phyloP scores from a whole-genome alignment of 2,113 vertebrate species.

The Tretioscincus oriximinensis region DNA sequence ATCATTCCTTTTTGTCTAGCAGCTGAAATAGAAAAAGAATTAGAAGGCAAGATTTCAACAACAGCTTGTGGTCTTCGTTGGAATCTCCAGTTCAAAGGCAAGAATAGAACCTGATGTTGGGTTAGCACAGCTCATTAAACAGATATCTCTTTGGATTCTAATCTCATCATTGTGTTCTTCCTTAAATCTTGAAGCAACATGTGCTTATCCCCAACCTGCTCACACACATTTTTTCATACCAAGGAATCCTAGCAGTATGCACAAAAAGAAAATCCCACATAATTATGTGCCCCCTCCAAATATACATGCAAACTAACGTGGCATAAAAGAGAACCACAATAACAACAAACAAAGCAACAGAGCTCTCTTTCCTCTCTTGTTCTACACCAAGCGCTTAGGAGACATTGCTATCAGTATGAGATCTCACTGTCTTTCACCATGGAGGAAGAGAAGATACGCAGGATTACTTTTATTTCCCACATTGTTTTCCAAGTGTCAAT shows the following conservation, averaged over 20 bases:
- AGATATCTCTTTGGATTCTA: neutral
- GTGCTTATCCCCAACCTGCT: neutral
- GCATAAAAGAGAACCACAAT: neutral
- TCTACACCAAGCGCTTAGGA: neutral
- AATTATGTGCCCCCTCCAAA: neutral
- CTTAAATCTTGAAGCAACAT: neutral
- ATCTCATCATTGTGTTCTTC: neutral
- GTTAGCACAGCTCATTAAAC: neutral
- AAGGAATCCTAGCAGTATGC: neutral
- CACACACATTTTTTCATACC: neutral
- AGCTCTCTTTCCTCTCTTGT: neutral
- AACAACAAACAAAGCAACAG: neutral
- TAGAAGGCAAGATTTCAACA: neutral
- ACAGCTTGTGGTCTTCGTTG: neutral
- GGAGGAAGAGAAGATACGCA: neutral
- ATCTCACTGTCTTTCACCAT: too few relatives aligned
- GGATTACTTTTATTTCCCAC: neutral
- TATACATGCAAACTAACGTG: neutral
- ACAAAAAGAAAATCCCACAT: neutral
- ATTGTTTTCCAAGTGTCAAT: neutral
- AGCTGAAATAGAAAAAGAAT: neutral
- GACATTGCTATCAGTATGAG: neutral
- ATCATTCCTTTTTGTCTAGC: neutral
- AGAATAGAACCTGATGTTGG: neutral
- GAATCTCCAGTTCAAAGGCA: neutral